A percentile compares a stretch with the other conserved stretches of the same genome.
Evolutionary conservation across 2,888 invertebrate species (phyloP).

Genomic region (Pasiphila rectangulata): DNA sequence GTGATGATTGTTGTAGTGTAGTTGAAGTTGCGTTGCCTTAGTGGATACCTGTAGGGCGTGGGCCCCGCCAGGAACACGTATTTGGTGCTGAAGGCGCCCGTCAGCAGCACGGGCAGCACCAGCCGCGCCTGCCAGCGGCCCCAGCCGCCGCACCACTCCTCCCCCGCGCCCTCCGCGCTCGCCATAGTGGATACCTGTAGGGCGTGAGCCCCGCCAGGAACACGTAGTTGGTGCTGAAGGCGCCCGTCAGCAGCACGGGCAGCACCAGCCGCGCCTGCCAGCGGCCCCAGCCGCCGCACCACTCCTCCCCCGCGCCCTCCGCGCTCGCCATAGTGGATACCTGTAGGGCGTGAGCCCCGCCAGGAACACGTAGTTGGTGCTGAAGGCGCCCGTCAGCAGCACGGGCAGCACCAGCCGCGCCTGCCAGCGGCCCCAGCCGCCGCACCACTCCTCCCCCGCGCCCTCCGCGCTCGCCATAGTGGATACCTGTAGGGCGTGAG

Average conservation of each 20-base stretch:
- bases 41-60: too few relatives aligned
- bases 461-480: slow-evolving; percentile 11
- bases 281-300: slow-evolving; percentile 61
- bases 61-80: too few relatives aligned
- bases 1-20: too few relatives aligned
- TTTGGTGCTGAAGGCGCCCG: too few relatives aligned
- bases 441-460: slow-evolving; percentile 48
- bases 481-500: slow-evolving; percentile 66
- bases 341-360: slow-evolving; percentile 66
- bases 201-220: slow-evolving; percentile 67
- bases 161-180: slow-evolving; percentile 23
- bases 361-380: slow-evolving; percentile 74
- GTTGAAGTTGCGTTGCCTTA: too few relatives aligned
- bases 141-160: slow-evolving; percentile 61
- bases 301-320: slow-evolving; percentile 42
- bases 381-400: slow-evolving; percentile 68
- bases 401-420: slow-evolving; percentile 69
- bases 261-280: slow-evolving; percentile 73
- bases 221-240: slow-evolving; percentile 73
- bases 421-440: slow-evolving; percentile 69
- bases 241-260: slow-evolving; percentile 67
- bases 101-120: too few relatives aligned
- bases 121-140: slow-evolving; percentile 69
- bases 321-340: slow-evolving; percentile 42
- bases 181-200: slow-evolving; percentile 54